Conservation (phyloP, 2,113 vertebrate species). For the Formicarius rufipectus region DNA sequence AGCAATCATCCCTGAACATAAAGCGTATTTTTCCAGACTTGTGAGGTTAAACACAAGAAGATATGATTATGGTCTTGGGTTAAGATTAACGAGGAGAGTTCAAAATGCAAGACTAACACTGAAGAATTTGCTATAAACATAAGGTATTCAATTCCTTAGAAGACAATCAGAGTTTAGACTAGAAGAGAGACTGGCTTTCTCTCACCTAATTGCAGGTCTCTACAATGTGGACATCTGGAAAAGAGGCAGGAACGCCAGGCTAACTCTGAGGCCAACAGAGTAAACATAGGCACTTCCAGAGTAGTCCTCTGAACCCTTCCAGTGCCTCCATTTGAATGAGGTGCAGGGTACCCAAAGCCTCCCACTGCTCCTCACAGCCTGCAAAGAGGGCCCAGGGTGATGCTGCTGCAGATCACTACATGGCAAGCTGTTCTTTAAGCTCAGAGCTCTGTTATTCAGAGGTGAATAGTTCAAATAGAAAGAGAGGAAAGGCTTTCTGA, state of each 20-base stretch:
- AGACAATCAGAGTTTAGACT: neutral
- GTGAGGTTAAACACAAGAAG: neutral
- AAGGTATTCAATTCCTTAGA: neutral
- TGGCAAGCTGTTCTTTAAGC: neutral
- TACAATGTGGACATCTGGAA: neutral
- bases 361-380: neutral
- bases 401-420: neutral
- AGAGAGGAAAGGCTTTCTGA: neutral
- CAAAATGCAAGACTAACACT: neutral
- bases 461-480: neutral
- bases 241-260: neutral
- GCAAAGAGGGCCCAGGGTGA: neutral
- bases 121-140: neutral
- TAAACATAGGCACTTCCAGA: neutral
- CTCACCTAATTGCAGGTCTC: neutral
- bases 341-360: neutral
- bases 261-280: neutral
- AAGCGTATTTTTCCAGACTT: neutral
- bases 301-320: neutral
- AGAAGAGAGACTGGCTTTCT: neutral
- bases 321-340: neutral
- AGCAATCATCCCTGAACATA: neutral
- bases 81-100: neutral
- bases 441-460: neutral
- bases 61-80: neutral